Evolutionary conservation across 2,888 invertebrate species (phyloP), one percentile per base, ranked within the genome.

Genomic region (Sabatieria punctata): DNA sequence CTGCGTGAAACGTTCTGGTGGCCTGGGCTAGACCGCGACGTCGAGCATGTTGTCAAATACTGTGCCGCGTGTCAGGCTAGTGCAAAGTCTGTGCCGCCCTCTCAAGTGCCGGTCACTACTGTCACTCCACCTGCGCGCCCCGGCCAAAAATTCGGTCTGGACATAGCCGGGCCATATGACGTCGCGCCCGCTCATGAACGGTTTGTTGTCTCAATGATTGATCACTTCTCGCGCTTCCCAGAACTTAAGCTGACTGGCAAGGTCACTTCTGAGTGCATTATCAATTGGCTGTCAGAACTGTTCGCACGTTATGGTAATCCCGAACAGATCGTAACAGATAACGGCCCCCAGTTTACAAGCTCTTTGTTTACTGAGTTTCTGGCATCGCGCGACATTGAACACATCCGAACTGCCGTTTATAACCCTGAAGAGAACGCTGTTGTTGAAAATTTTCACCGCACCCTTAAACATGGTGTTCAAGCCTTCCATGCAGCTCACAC

Each of bases 271-370:
- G 6, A 37, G 19, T 18, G n/a, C 15, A 37, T 37, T 6, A 18
- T 37, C 19, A 8, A 6, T 6, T 37, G 6, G 6, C n/a, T 37
- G 38, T 8, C 15, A 37, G 11, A 37, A 15, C 8, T n/a, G 8
- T 37, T 37, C n/a, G 6, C 15, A n/a, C 11, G 6, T 6, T 37
- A 18, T 11, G 38, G 38, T 18, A 18, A 11, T 6, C 38, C 38
- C 8, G 8, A 11, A n/a, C 6, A 21, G 8, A 37, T 37, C 19
- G 6, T 37, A 18, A 37, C 38, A n/a, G 38, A 37, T 37, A 37
- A 37, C 38, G 38, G 38, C 38, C 38, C 38, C 38, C 38, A 37
- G 19, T 37, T 37, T 37, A 37, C 8, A 37, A 15, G 15, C 38
- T 18, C 11, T 6, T n/a, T 18, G 6, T 15, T 37, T 8, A 18